phyloP scores from a whole-genome alignment of 1,140 invertebrate genomes.

The Alviniconcha marisindica region DNA sequence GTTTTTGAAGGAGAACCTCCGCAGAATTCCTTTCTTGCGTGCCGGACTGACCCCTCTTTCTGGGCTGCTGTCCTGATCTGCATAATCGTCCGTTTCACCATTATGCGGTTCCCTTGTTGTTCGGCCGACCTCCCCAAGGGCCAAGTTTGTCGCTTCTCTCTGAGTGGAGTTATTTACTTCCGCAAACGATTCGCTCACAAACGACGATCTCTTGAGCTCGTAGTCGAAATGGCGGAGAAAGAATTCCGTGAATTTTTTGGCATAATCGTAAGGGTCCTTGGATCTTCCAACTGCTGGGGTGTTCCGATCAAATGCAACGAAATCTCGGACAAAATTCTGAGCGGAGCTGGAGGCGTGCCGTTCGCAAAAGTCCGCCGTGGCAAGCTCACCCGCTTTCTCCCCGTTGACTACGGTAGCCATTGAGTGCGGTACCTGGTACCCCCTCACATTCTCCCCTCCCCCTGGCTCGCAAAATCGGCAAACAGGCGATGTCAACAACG shows the following conservation, averaged over 20 bases:
- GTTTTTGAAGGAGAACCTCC: conserved; percentile 86
- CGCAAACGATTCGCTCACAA: conserved; percentile 41
- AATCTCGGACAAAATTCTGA: conserved; percentile 90
- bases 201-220: conserved; percentile 60
- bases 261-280: conserved; percentile 80
- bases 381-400: conserved; percentile 52
- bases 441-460: conserved; percentile 25
- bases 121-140: neutral
- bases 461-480: neutral
- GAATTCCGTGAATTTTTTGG: conserved; percentile 88
- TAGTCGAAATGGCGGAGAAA: conserved; percentile 80
- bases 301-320: conserved; percentile 85
- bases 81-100: conserved; percentile 79
- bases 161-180: conserved; percentile 46
- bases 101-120: conserved; percentile 8
- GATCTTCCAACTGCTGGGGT: conserved; percentile 81
- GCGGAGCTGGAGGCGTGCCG: conserved; percentile 89
- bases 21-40: conserved; percentile 86
- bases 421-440: neutral
- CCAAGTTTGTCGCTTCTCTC: neutral
- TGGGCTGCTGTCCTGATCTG: conserved; percentile 79
- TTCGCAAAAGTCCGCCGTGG: conserved; percentile 87
- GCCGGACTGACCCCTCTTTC: conserved; percentile 79
- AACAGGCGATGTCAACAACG: conserved; percentile 9
- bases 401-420: conserved; percentile 63